These are phyloP conservation scores for Agriopis aurantiaria DNA, from an alignment of 2,888 invertebrate species.

Conservation along the genomic window DNA sequence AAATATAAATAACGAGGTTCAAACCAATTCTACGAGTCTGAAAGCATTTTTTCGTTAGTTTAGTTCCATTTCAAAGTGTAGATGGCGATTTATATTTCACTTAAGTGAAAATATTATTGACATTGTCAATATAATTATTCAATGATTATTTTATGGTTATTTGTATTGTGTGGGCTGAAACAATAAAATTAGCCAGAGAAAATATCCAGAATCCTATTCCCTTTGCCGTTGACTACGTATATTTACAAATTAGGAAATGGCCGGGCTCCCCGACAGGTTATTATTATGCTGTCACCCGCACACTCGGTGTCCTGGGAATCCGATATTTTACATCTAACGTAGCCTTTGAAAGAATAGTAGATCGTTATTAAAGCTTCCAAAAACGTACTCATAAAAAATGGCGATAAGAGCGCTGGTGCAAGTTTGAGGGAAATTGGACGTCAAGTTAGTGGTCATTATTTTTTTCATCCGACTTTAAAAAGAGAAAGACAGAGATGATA, in stretches of 20 bases:
- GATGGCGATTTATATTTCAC: not conserved
- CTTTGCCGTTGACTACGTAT: conserved; percentile 18
- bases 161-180: not conserved
- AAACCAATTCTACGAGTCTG: not conserved
- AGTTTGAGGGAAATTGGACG: not conserved
- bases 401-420: not conserved
- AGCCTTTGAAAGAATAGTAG: conserved; percentile 24
- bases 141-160: not conserved
- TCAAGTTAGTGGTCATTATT: not conserved
- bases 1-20: not conserved
- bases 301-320: conserved; percentile 23
- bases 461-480: too few species aligned
- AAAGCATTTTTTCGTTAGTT: not conserved
- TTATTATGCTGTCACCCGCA: conserved; percentile 61
- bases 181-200: conserved; percentile 6
- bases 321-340: conserved; percentile 28
- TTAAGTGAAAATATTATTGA: not conserved
- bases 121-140: not conserved
- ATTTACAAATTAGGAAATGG: conserved; percentile 53
- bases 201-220: conserved; percentile 13
- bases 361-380: not conserved
- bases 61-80: not conserved
- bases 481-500: too few species aligned
- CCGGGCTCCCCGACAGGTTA: conserved; percentile 46
- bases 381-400: not conserved